phyloP scores from a whole-genome alignment of 2,797 vertebrate genomes.

The Sebastes oblongus region DNA sequence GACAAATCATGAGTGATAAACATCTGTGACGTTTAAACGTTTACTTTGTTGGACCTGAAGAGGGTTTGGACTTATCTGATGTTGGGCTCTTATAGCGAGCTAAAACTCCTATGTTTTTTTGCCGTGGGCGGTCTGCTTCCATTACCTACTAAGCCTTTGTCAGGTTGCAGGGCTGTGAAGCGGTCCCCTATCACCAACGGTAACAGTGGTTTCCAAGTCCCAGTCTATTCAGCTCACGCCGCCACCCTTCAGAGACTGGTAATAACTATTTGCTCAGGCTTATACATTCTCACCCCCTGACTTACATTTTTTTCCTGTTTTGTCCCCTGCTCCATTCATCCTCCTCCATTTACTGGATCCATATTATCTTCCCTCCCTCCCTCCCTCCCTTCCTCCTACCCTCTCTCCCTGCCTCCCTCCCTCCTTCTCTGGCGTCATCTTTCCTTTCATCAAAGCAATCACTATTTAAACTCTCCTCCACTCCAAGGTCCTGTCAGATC shows the following conservation, averaged over 20 bases:
- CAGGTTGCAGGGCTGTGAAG: slow-evolving; percentile 72
- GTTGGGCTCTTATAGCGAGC: slow-evolving; percentile 35
- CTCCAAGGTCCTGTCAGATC: slow-evolving; percentile 72
- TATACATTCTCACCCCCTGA: slow-evolving; percentile 68
- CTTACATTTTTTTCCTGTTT: slow-evolving; percentile 36
- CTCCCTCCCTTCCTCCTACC: neutral
- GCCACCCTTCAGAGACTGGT: slow-evolving; percentile 76
- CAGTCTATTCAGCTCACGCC: slow-evolving; percentile 79
- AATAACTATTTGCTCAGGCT: slow-evolving; percentile 84
- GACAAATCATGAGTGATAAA: slow-evolving; percentile 40
- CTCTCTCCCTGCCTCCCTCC: neutral
- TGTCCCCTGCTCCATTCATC: slow-evolving; percentile 38
- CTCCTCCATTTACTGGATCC: slow-evolving; percentile 42
- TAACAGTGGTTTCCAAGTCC: slow-evolving; percentile 65
- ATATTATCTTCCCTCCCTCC: slow-evolving; percentile 35
- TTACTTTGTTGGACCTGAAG: slow-evolving; percentile 50
- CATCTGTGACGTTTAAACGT: slow-evolving; percentile 49
- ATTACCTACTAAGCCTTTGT: slow-evolving; percentile 76
- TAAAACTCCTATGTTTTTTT: slow-evolving; percentile 44
- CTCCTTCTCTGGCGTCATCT: slow-evolving; percentile 43
- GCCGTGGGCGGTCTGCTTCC: slow-evolving; percentile 61
- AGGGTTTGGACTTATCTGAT: slow-evolving; percentile 59
- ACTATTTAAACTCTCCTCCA: slow-evolving; percentile 73
- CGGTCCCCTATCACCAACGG: slow-evolving; percentile 57
- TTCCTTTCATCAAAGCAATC: slow-evolving; percentile 67